Evolutionary conservation across 1,140 invertebrate species (phyloP).

Genomic region (Drosophila watanabei): DNA sequence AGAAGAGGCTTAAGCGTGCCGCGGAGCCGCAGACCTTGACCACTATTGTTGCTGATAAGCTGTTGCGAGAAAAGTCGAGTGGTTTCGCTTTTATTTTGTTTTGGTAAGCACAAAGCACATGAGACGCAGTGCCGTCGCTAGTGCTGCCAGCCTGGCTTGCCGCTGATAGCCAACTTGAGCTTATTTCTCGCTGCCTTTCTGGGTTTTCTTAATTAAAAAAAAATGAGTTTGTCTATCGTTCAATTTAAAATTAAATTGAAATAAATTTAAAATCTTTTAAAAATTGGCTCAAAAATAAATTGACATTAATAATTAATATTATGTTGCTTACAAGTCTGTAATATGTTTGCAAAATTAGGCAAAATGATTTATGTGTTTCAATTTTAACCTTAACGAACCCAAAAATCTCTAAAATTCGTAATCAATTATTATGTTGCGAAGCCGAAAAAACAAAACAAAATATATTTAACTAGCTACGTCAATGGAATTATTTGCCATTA

Average conservation of each 20-base stretch:
- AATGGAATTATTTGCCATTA: neutral
- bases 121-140: slow-evolving; percentile 37
- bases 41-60: slow-evolving; percentile 46
- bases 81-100: slow-evolving; percentile 48
- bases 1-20: slow-evolving; percentile 12
- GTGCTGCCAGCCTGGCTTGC: slow-evolving; percentile 8
- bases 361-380: neutral
- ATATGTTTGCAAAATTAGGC: no score
- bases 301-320: no score
- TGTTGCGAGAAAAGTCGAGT: slow-evolving; percentile 6
- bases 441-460: neutral
- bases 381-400: neutral
- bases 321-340: neutral
- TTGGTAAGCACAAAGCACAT: slow-evolving; percentile 57
- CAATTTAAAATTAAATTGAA: neutral
- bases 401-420: neutral
- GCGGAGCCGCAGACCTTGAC: slow-evolving; percentile 34
- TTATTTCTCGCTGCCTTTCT: neutral
- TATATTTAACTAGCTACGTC: neutral
- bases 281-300: neutral
- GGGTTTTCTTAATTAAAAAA: neutral
- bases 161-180: neutral
- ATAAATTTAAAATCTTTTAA: neutral
- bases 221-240: neutral
- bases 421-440: neutral